These are phyloP conservation scores for Nomada ferruginata DNA, from an alignment of 2,888 invertebrate genomes.

Conservation along the genomic window DNA sequence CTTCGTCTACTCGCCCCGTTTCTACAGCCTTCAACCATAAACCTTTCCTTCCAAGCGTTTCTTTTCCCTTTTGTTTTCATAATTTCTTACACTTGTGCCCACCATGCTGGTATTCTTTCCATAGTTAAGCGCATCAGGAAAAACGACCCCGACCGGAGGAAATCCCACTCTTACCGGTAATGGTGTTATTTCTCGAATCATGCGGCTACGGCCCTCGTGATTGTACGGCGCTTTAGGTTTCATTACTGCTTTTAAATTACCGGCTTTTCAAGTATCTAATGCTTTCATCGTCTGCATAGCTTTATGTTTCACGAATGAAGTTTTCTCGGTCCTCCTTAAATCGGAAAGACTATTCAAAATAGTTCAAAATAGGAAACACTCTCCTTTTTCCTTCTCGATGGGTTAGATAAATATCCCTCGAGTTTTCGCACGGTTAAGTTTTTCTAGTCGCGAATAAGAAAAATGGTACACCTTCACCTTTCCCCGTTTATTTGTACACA, in stretches of 20 bases:
- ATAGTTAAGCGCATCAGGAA: conserved; percentile 5
- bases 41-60: conserved; percentile 6
- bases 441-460: too few relatives aligned
- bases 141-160: conserved; percentile 15
- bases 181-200: neutral
- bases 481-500: too few relatives aligned
- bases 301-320: too few relatives aligned
- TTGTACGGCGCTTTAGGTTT: neutral
- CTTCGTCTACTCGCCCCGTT: conserved; percentile 17
- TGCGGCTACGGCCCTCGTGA: neutral
- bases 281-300: neutral
- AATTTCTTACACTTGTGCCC: conserved; percentile 13
- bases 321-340: too few relatives aligned
- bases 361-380: too few relatives aligned
- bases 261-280: too few relatives aligned
- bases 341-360: too few relatives aligned
- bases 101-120: too few relatives aligned
- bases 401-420: too few relatives aligned
- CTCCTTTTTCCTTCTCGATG: too few relatives aligned
- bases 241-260: neutral
- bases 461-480: too few relatives aligned
- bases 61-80: conserved; percentile 19
- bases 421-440: too few relatives aligned
- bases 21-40: conserved; percentile 15
- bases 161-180: conserved; percentile 3